phyloP scores from a whole-genome alignment of 2,888 invertebrate genomes.

The Eueremaeus valkanovi region DNA sequence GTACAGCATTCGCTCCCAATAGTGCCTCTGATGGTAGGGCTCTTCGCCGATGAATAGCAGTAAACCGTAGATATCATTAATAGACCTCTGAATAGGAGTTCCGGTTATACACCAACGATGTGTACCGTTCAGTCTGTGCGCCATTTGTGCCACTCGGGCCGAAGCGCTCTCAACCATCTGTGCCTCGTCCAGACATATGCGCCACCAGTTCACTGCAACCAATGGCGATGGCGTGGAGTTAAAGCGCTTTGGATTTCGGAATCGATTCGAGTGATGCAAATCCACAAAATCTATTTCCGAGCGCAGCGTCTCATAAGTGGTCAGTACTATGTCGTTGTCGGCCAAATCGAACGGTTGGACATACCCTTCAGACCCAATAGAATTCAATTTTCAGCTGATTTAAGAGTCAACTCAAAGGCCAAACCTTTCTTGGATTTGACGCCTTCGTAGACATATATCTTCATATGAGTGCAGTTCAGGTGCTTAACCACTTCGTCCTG shows the following conservation, averaged over 20 bases:
- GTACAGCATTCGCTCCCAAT: constrained; percentile 59
- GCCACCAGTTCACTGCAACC: constrained; percentile 69
- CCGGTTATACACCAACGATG: constrained; percentile 73
- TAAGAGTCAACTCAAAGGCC: too few species aligned
- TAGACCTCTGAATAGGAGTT: constrained; percentile 63
- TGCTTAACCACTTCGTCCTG: constrained; percentile 65
- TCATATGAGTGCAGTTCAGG: constrained; percentile 54
- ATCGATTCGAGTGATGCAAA: constrained; percentile 52
- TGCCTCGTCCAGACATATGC: constrained; percentile 72
- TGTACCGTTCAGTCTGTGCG: constrained; percentile 58
- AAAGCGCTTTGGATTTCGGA: constrained; percentile 63
- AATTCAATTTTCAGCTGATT: too few species aligned
- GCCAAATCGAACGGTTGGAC: constrained; percentile 63
- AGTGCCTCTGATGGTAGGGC: constrained; percentile 57
- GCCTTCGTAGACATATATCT: constrained; percentile 55
- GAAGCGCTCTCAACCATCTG: constrained; percentile 68
- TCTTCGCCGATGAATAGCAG: constrained; percentile 61
- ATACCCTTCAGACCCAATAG: too few species aligned
- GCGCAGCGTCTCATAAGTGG: constrained; percentile 64
- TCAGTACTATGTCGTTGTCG: constrained; percentile 66
- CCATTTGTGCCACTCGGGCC: constrained; percentile 62
- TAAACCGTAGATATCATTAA: constrained; percentile 60
- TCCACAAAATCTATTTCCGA: constrained; percentile 62
- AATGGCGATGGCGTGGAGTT: constrained; percentile 64
- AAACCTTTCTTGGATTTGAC: constrained; percentile 50